Evolutionary conservation across 2,888 invertebrate genomes (phyloP), one percentile per base, ranked within the genome.

Genomic region (Andrena dorsata): DNA sequence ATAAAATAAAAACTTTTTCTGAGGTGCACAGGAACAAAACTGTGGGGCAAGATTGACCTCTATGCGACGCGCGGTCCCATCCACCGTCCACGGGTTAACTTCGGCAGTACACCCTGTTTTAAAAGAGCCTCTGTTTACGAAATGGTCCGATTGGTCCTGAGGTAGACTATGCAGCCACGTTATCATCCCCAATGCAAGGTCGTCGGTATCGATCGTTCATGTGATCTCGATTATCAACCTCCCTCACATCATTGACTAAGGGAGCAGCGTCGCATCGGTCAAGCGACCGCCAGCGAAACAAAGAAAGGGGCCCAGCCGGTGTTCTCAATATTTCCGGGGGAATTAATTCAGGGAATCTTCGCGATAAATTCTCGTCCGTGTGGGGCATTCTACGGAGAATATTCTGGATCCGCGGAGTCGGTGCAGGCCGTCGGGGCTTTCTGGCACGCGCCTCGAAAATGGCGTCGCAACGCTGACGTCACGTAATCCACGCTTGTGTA

Each of bases 391-490:
- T 83, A 80, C 70, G 69, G 83, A 76, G 78, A 84, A 75, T 78
- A 86, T 88, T 88, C 86, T 80, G 81, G 78, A 79, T 68, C 77
- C 73, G 73, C 76, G 69, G 58, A 41, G 73, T 68, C 81, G 82
- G 63, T 80, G 69, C 68, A 70, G 85, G 76, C 72, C 66, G 56
- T 13, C 26, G 83, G 82, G 74, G 84, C 88, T 88, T 90, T 88
- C 90, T 91, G 92, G 92, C 93, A 92, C 92, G 92, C 90, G 92
- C 91, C 92, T 91, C 90, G 92, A 92, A 93, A 92, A 92, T 93
- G 93, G 92, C 92, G 93, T 90, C 92, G 88, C 78, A 74, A 23
- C 84, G 81, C 80, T 92, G 92, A 93, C 92, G 93, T 92, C 93
- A 92, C 89, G 89, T 86, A 88, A 90, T 90, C 86, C 89, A 85